phyloP scores from a whole-genome alignment of 2,888 invertebrate genomes.

The Philopedon plagiatum region DNA sequence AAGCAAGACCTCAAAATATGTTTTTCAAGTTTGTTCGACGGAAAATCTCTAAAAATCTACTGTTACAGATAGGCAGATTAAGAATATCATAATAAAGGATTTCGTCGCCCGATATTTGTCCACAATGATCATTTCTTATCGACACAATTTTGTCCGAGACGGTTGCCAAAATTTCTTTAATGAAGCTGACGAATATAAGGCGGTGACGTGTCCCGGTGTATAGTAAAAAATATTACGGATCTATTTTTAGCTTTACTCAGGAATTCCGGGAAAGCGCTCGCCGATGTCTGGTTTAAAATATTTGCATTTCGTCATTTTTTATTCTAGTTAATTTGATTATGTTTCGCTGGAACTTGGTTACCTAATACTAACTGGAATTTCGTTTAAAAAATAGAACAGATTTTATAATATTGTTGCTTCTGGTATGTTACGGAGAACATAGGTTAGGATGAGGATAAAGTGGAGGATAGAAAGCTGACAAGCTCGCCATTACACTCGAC shows the following conservation, averaged over 20 bases:
- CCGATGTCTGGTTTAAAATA: slow-evolving; percentile 21
- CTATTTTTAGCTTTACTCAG: slow-evolving; percentile 29
- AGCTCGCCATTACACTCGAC: no score
- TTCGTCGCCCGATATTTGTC: background rate
- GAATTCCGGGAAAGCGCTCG: slow-evolving; percentile 23
- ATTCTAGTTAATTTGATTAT: slow-evolving; percentile 7
- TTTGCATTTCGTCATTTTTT: slow-evolving; percentile 24
- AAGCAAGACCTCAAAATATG: no score
- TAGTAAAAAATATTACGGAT: slow-evolving; percentile 23
- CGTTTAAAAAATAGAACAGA: no score
- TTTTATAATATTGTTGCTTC: no score
- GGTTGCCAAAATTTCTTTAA: slow-evolving; percentile 26
- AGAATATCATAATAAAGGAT: background rate
- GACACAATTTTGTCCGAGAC: slow-evolving; percentile 5
- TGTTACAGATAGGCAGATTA: no score
- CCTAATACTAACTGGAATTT: background rate
- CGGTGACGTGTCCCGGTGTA: slow-evolving; percentile 22
- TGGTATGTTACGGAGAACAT: no score
- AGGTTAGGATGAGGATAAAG: no score
- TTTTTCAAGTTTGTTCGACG: no score
- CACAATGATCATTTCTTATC: slow-evolving; percentile 17
- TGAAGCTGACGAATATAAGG: slow-evolving; percentile 27
- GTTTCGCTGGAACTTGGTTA: background rate
- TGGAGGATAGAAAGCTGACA: no score
- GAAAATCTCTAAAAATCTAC: no score